Evolutionary conservation across 2,888 invertebrate species (phyloP).

Genomic region (Papilio elwesi): DNA sequence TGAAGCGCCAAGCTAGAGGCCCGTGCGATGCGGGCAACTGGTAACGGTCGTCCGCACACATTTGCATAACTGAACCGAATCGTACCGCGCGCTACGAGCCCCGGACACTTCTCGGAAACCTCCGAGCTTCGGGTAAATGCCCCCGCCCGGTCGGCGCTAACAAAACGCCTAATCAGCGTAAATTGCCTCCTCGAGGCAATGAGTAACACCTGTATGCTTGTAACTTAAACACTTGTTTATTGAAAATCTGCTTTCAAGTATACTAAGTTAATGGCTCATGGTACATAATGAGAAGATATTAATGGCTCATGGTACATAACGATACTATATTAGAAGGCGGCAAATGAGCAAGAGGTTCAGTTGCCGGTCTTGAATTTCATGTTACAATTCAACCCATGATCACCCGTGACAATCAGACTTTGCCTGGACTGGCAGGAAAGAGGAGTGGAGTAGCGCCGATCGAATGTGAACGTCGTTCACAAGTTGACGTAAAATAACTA

Average conservation of each 20-base stretch:
- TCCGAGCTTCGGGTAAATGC: conserved; percentile 25
- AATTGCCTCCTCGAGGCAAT: conserved; percentile 23
- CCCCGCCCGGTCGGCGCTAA: conserved; percentile 35
- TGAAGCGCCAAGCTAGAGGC: conserved; percentile 35
- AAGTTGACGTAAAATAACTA: no score
- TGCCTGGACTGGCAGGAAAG: no score
- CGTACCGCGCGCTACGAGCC: conserved; percentile 15
- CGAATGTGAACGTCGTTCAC: no score
- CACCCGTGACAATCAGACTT: no score
- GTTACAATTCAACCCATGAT: no score
- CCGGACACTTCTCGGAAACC: conserved; percentile 32
- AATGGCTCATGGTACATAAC: no score
- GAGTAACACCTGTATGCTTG: conserved; percentile 32
- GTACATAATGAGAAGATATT: neutral
- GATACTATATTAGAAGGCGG: no score
- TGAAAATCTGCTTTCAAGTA: conserved; percentile 13
- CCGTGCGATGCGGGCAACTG: conserved; percentile 24
- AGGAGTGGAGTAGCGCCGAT: no score
- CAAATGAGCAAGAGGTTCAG: no score
- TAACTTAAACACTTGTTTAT: conserved; percentile 24
- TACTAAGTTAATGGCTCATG: conserved; percentile 5
- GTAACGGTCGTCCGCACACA: conserved; percentile 42
- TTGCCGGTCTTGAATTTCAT: no score
- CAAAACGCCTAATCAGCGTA: conserved; percentile 39
- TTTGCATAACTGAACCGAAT: conserved; percentile 43